These are phyloP conservation scores for Rhinoraja longicauda DNA, from an alignment of 2,797 vertebrate species.

Conservation along the genomic window DNA sequence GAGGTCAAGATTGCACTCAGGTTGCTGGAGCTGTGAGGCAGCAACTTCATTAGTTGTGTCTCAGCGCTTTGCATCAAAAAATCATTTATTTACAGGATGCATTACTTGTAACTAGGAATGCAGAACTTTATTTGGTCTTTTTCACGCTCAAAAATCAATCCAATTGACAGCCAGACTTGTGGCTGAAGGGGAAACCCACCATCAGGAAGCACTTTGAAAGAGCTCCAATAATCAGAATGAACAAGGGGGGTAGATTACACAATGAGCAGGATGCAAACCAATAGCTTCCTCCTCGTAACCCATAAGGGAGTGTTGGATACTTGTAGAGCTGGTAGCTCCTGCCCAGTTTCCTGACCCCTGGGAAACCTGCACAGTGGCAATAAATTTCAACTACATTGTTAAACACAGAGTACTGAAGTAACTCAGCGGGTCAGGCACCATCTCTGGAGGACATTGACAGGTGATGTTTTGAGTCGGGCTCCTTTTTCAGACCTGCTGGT, in stretches of 20 bases:
- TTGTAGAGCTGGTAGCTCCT: not conserved
- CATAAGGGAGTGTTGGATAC: not conserved
- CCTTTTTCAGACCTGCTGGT: no score
- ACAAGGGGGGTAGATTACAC: not conserved
- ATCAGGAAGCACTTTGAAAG: not conserved
- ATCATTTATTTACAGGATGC: no score
- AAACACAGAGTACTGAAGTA: no score
- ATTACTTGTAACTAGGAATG: no score
- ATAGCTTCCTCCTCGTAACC: not conserved
- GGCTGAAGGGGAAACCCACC: not conserved
- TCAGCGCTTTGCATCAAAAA: no score
- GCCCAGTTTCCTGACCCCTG: not conserved
- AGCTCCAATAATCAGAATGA: not conserved
- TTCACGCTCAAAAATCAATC: not conserved
- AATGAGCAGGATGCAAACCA: not conserved
- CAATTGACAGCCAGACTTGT: not conserved
- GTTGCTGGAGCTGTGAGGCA: no score
- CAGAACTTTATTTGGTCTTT: not conserved
- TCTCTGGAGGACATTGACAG: no score
- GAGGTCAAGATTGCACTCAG: no score
- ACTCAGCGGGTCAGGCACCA: no score
- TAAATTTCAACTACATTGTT: not conserved
- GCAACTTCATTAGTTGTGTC: no score
- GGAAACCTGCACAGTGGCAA: not conserved
- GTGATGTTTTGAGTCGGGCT: no score